phyloP scores from a whole-genome alignment of 2,888 invertebrate species.

The Orchesella flavescens region DNA sequence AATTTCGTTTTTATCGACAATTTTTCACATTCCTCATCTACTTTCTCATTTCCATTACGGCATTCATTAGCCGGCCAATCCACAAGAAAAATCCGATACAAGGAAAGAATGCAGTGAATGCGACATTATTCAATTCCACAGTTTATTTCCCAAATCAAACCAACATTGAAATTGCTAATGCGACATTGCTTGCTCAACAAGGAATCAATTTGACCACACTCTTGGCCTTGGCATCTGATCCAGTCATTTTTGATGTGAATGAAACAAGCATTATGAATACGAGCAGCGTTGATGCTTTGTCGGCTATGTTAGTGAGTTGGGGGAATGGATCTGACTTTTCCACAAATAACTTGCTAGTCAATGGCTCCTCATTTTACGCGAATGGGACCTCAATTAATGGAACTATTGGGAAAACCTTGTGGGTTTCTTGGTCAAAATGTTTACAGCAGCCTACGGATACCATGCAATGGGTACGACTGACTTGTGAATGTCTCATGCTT shows the following conservation, averaged over 20 bases:
- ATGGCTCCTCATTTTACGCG: slow-evolving; percentile 14
- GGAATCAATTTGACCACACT: slow-evolving; percentile 70
- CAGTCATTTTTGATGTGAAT: slow-evolving; percentile 70
- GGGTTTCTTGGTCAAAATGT: slow-evolving; percentile 51
- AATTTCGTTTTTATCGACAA: slow-evolving; percentile 91
- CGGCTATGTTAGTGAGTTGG: slow-evolving; percentile 13
- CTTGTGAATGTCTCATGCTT: slow-evolving; percentile 86
- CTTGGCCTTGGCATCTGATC: slow-evolving; percentile 72
- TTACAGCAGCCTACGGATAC: slow-evolving; percentile 71
- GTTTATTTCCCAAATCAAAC: slow-evolving; percentile 43
- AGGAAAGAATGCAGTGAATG: slow-evolving; percentile 20
- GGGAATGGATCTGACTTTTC: slow-evolving; percentile 20
- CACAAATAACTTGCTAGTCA: neutral
- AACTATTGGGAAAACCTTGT: slow-evolving; percentile 25
- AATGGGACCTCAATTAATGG: slow-evolving; percentile 27
- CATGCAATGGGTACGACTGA: slow-evolving; percentile 82
- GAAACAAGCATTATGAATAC: slow-evolving; percentile 55
- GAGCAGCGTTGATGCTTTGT: slow-evolving; percentile 16
- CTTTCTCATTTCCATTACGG: slow-evolving; percentile 89
- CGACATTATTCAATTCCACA: slow-evolving; percentile 35
- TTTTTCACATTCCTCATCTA: slow-evolving; percentile 93
- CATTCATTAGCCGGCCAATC: slow-evolving; percentile 92
- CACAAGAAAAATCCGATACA: slow-evolving; percentile 73
- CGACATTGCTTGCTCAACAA: slow-evolving; percentile 58
- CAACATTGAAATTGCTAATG: slow-evolving; percentile 55